These are phyloP conservation scores for Ectropis grisescens DNA, from an alignment of 1,140 invertebrate genomes.

Conservation along the genomic window DNA sequence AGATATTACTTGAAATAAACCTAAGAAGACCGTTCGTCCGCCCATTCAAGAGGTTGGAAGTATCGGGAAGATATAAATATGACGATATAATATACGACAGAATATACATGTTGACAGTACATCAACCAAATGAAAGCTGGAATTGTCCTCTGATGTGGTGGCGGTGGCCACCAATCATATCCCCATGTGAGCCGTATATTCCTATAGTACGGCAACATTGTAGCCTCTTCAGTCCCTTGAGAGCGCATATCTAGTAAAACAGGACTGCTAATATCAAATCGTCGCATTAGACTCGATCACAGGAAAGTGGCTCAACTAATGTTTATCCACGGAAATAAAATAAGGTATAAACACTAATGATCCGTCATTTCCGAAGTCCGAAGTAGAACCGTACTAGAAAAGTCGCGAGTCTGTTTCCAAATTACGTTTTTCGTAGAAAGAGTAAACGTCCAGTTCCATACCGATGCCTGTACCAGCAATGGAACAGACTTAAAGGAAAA, in stretches of 20 bases:
- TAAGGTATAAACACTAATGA: no score
- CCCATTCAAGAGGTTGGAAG: constrained; percentile 12
- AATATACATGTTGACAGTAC: constrained; percentile 3
- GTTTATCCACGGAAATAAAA: constrained; percentile 8
- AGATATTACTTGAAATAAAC: constrained; percentile 5
- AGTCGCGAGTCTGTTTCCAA: no score
- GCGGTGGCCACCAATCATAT: constrained; percentile 1
- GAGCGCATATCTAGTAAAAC: constrained; percentile 12
- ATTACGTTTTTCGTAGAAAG: no score
- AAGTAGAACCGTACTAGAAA: no score
- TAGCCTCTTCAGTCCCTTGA: constrained; percentile 10
- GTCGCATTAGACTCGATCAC: constrained; percentile 3
- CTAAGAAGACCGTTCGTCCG: constrained; percentile 3
- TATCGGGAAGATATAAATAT: no score
- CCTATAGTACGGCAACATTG: constrained; percentile 6
- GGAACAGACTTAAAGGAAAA: no score
- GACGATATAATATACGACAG: no score
- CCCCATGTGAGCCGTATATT: no score
- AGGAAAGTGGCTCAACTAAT: constrained; percentile 6
- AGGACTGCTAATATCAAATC: constrained; percentile 3
- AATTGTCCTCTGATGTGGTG: constrained; percentile 9
- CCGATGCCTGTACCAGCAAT: no score
- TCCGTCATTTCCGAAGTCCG: no score
- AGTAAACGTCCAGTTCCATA: no score
- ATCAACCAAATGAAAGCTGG: background rate